Base-by-base conservation (phyloP, 64 coral and sea anemone genomes). In the Dendronephthya gigantea region DNA sequence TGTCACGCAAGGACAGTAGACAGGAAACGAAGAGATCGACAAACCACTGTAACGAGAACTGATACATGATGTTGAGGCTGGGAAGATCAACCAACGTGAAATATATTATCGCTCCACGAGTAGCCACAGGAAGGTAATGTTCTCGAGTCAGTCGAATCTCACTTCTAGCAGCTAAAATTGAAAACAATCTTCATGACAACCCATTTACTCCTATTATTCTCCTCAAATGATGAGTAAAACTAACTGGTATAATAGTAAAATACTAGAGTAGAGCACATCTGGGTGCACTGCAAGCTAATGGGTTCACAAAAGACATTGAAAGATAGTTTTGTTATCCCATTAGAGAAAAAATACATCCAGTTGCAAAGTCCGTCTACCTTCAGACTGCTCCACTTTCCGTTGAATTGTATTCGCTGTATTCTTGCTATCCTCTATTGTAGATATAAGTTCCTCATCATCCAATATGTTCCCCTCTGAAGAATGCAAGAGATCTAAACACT, bases 361-460 rank as follows among this genome's bases (percentile, higher is more conserved):
- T 23, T 15, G 25, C 8, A 22, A 62, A 62, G 25, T 7, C 4
- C 25, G 10, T 5, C 12, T 62, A 8, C 93, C 91, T 84, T 97
- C 94, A 82, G 94, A 92, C 68, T 93, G 91, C 2, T 87, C 85
- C 36, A 97, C 94, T 43, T 92, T 91, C 27, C 55, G 74, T 48
- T 97, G 94, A 69, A 97, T 90, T 22, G 88, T 87, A 87, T 93
- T 70, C 9, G 94, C 91, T 86, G 92, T 91, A 58, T 97, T 97
- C 66, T 93, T 89, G 43, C 94, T 97, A 13, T 91, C 94, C 55
- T 93, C 94, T 74, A 97, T 74, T 22, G 94, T 97, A 6, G 86
- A 76, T 83, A 97, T 91, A 23, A 97, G 94, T 37, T 93, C 94
- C 83, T 93, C 89, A 51, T 97, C 94, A 87, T 97, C 94, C 15